Evolutionary conservation across 2,888 invertebrate species (phyloP).

Genomic region (Cinara cedri): DNA sequence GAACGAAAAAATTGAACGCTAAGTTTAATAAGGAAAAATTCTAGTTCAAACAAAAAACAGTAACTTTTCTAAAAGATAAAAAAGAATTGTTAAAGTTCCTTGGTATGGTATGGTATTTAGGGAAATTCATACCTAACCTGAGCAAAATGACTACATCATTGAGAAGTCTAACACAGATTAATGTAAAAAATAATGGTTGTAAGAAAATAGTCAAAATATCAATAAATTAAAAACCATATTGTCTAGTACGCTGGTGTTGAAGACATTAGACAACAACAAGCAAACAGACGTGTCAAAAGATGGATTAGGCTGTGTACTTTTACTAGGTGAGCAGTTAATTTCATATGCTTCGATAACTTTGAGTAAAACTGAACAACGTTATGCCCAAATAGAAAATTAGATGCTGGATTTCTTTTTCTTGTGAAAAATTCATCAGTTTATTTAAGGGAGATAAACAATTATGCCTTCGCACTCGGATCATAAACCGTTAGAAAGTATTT

Average conservation of each 20-base stretch:
- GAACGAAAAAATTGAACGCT: not conserved
- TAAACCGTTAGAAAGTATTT: not conserved
- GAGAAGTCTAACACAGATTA: constrained; percentile 59
- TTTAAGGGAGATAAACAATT: too few relatives aligned
- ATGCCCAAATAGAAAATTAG: not conserved
- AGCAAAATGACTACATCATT: constrained; percentile 58
- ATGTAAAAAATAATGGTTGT: too few relatives aligned
- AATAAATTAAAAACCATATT: too few relatives aligned
- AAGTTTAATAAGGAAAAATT: constrained; percentile 4
- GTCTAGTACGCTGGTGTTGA: too few relatives aligned
- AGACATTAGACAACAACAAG: too few relatives aligned
- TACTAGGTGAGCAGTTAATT: not conserved
- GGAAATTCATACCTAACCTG: constrained; percentile 60
- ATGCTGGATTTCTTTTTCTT: too few relatives aligned
- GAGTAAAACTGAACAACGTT: not conserved
- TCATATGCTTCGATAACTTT: not conserved
- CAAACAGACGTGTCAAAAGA: not conserved
- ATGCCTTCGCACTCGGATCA: too few relatives aligned
- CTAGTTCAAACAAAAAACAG: not conserved
- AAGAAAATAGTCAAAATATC: too few relatives aligned
- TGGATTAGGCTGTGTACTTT: not conserved
- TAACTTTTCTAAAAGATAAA: not conserved
- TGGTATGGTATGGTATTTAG: constrained; percentile 60
- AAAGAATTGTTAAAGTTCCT: constrained; percentile 59
- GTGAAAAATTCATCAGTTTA: too few relatives aligned